Base-by-base conservation (phyloP, 2,797 vertebrate genomes). In the Catharus ustulatus region DNA sequence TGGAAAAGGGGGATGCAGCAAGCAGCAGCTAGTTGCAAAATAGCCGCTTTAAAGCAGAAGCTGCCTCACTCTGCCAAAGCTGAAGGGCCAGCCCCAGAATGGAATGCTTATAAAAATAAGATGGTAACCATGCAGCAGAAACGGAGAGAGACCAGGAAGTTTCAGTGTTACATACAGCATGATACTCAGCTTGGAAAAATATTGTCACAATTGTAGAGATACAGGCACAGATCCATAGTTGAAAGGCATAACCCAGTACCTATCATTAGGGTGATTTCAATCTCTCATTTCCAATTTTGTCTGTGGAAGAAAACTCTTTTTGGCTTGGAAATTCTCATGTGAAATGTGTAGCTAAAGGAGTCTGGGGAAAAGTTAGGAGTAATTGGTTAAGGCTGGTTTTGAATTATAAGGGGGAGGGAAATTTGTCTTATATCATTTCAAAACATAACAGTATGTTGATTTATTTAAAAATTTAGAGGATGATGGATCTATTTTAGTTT, bases 141-240 rank as follows among this genome's bases (percentile, higher is more conserved):
- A 93, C 76, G 21, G 88, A 91, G 84, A 89, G 92, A 87, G 90
- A 96, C 90, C 90, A 92, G 95, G 93, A 97, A 96, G 93, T 96
- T 95, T 96, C 95, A 96, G 73, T 82, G 90, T 95, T 96, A 81
- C 87, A 74, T 81, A 89, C 81, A 96, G 95, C 93, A 67, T 66
- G 84, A 96, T 96, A 95, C 88, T 90, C 79, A 88, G 87, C 96
- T 96, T 94, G 96, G 90, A 96, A 97, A 97, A 97, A 97, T 96
- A 92, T 86, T 97, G 94, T 96, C 93, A 82, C 85, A 93, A 73
- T 93, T 90, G 64, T 10, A 78, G 82, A 85, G 93, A 85, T 87
- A 67, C 0, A 26, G 95, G 95, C 96, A 87, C 8, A 73, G 52
- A 34, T 95, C 96, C 78, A 80, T 13, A 74, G 94, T 91, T 90